These are phyloP conservation scores for Synanthedon formicaeformis DNA, from an alignment of 2,888 invertebrate genomes.

Conservation along the genomic window DNA sequence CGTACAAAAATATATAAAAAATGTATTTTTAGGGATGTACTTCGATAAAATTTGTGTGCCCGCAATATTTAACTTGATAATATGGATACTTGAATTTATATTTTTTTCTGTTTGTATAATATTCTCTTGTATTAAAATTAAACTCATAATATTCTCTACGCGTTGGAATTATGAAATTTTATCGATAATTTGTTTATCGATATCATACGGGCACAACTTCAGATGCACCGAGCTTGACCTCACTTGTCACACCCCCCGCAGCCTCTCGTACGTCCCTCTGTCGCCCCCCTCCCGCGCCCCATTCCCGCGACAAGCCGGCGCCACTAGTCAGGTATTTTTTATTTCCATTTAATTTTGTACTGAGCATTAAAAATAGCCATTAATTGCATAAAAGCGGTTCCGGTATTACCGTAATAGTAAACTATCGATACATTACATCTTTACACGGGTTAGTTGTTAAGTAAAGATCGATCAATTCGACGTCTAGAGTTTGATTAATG, in stretches of 20 bases:
- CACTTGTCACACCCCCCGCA: constrained; percentile 15
- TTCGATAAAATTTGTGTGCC: too few species aligned
- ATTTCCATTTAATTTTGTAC: constrained; percentile 11
- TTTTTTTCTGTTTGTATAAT: too few species aligned
- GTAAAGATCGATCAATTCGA: constrained; percentile 1
- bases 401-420: constrained; percentile 1
- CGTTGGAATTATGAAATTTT: not conserved
- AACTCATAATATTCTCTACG: too few species aligned
- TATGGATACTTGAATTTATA: too few species aligned
- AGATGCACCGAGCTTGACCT: constrained; percentile 53
- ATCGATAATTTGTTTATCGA: constrained; percentile 7
- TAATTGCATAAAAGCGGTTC: constrained; percentile 9
- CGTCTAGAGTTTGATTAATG: too few species aligned
- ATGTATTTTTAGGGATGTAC: too few species aligned
- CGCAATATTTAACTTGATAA: too few species aligned
- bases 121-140: too few species aligned
- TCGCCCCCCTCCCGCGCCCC: constrained; percentile 13
- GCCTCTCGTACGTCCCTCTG: constrained; percentile 9
- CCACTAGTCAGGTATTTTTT: constrained; percentile 33
- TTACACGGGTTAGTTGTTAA: not conserved
- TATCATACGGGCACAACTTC: constrained; percentile 12
- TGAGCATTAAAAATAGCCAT: constrained; percentile 4
- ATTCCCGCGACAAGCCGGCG: constrained; percentile 46
- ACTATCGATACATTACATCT: not conserved
- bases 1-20: too few species aligned